Evolutionary conservation across 2,888 invertebrate species (phyloP).

Genomic region (Rhogogaster chlorosoma): DNA sequence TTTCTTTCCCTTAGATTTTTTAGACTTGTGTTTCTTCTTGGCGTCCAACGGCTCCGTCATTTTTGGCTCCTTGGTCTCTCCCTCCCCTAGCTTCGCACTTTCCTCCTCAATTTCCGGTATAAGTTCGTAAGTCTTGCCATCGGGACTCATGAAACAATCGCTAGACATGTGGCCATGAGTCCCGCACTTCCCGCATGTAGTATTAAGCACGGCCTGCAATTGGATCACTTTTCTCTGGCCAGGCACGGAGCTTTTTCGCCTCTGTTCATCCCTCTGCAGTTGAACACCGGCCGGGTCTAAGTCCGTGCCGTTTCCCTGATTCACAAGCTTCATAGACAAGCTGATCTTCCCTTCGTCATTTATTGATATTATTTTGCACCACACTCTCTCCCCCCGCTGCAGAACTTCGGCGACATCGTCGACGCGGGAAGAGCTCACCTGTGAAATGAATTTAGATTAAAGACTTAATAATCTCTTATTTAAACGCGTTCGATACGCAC

Average conservation of each 20-base stretch:
- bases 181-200: conserved; percentile 76
- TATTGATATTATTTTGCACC: conserved; percentile 76
- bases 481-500: conserved; percentile 59
- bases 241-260: conserved; percentile 66
- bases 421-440: conserved; percentile 73
- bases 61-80: conserved; percentile 37
- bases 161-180: conserved; percentile 75
- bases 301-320: conserved; percentile 76
- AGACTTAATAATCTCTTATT: neutral
- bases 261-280: conserved; percentile 73
- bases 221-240: conserved; percentile 72
- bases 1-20: conserved; percentile 70
- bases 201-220: conserved; percentile 75
- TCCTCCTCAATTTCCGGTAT: conserved; percentile 72
- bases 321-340: conserved; percentile 77
- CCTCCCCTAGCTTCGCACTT: conserved; percentile 55
- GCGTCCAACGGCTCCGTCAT: conserved; percentile 50
- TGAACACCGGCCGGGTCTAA: conserved; percentile 77
- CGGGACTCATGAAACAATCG: conserved; percentile 76
- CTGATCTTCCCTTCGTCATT: conserved; percentile 76
- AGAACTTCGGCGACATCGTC: conserved; percentile 75
- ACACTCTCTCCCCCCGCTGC: conserved; percentile 75
- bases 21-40: conserved; percentile 68
- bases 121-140: conserved; percentile 76
- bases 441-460: conserved; percentile 27